Percentiles rank a stretch among this genome's conserved stretches.
These are phyloP conservation scores for Pollimyrus isidori DNA, from an alignment of 2,113 vertebrate species.

Conservation along the genomic window DNA sequence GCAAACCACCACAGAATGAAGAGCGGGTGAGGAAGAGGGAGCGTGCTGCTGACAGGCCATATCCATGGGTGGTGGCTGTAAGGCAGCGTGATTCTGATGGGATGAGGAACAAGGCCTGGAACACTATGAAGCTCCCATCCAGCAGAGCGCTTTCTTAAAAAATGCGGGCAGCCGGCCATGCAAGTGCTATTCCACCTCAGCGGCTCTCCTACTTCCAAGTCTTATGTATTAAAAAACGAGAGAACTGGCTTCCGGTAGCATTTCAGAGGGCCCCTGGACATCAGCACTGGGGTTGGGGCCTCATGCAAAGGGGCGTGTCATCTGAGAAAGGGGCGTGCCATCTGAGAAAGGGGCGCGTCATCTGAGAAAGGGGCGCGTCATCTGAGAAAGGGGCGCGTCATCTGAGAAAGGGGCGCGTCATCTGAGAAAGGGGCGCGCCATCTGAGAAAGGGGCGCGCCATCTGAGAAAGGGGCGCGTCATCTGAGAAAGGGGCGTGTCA, in stretches of 20 bases:
- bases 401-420: not conserved
- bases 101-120: not conserved
- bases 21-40: not conserved
- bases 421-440: not conserved
- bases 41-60: not conserved
- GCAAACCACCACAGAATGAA: not conserved
- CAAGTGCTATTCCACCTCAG: constrained; percentile 4
- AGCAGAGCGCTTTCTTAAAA: not conserved
- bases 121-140: constrained; percentile 1
- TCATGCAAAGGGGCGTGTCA: not conserved
- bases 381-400: not conserved
- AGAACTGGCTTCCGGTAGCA: not conserved
- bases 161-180: not conserved
- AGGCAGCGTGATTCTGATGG: not conserved
- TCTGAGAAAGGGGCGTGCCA: not conserved
- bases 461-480: not conserved
- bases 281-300: not conserved
- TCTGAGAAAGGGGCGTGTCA: not conserved
- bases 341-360: too few relatives aligned
- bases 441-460: too few relatives aligned
- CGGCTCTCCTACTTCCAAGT: not conserved
- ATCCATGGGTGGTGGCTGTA: not conserved
- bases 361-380: not conserved
- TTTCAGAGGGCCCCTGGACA: not conserved
- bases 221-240: constrained; percentile 5